Conservation (phyloP, 2,888 invertebrate genomes). For the Apodemia zela region DNA sequence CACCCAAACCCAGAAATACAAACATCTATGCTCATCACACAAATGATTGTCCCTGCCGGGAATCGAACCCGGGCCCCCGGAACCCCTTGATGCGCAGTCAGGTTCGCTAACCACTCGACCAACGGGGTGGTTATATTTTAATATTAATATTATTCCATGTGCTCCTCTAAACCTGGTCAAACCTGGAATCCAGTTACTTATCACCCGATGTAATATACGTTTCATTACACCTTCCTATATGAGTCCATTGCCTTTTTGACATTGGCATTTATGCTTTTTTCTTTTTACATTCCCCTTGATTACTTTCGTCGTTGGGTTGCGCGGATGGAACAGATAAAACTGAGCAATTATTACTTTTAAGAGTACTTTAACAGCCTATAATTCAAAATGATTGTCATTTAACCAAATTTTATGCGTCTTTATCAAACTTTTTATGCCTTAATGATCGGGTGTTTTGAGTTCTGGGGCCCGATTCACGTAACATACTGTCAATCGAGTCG, state of each 20-base stretch:
- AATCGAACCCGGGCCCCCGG: no score
- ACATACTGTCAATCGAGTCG: no score
- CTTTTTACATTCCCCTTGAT: slow-evolving; percentile 14
- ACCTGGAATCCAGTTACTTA: slow-evolving; percentile 5
- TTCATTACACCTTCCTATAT: slow-evolving; percentile 1
- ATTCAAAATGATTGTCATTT: slow-evolving; percentile 17
- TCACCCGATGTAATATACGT: slow-evolving; percentile 3
- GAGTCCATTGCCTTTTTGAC: slow-evolving; percentile 14
- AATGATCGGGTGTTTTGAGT: neutral
- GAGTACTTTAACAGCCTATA: slow-evolving; percentile 3
- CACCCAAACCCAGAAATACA: no score
- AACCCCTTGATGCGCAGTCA: no score
- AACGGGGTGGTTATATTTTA: no score
- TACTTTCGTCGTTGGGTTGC: slow-evolving; percentile 10
- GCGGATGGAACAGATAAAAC: slow-evolving; percentile 8
- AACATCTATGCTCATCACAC: no score
- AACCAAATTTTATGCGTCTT: neutral
- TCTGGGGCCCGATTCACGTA: no score
- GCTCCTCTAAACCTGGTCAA: neutral
- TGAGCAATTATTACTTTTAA: slow-evolving; percentile 16
- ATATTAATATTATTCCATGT: neutral
- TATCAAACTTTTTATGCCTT: neutral
- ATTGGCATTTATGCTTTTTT: slow-evolving; percentile 14
- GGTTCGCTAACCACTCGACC: no score
- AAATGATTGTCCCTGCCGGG: no score